Percentiles rank a stretch among this genome's conserved stretches.
Conservation (phyloP, 2,797 vertebrate species). For the Oryzias sinensis region DNA sequence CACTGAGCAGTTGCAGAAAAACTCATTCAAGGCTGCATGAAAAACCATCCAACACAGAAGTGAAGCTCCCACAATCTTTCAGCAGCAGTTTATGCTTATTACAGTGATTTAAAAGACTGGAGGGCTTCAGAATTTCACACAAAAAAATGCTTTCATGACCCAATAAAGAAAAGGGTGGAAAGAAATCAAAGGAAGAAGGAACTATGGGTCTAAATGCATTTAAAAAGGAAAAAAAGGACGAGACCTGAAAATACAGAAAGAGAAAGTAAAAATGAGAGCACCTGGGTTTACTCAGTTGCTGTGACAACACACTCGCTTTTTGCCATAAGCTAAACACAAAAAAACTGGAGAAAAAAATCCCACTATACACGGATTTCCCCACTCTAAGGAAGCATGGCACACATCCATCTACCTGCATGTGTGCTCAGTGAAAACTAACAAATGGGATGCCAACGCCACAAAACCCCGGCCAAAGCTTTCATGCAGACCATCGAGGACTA, state of each 20-base stretch:
- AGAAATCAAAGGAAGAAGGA: conserved; percentile 3
- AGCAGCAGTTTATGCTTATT: too few relatives aligned
- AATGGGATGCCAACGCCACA: conserved; percentile 19
- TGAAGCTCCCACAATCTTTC: too few relatives aligned
- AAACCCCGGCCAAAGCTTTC: conserved; percentile 39
- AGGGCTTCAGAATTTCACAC: too few relatives aligned
- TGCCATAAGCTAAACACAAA: conserved; percentile 33
- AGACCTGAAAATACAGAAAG: conserved; percentile 56
- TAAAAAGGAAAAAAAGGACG: conserved; percentile 20
- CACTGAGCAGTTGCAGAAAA: too few relatives aligned
- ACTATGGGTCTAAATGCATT: conserved; percentile 4
- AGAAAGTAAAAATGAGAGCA: conserved; percentile 56
- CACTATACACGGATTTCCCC: conserved; percentile 25
- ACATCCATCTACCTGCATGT: conserved; percentile 5
- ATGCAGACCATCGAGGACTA: conserved; percentile 48
- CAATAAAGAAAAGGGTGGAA: conserved; percentile 1
- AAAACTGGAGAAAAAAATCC: conserved; percentile 3
- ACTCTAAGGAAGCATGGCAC: conserved; percentile 29
- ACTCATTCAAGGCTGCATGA: too few relatives aligned
- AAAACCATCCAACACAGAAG: too few relatives aligned
- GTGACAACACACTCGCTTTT: conserved; percentile 59
- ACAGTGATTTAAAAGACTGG: too few relatives aligned
- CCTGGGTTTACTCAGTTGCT: conserved; percentile 64
- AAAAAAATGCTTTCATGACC: too few relatives aligned
- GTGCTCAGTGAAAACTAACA: conserved; percentile 20